Percentiles rank a stretch among this genome's conserved stretches.
Conservation (phyloP, 2,797 vertebrate genomes). For the Leuciscus waleckii region DNA sequence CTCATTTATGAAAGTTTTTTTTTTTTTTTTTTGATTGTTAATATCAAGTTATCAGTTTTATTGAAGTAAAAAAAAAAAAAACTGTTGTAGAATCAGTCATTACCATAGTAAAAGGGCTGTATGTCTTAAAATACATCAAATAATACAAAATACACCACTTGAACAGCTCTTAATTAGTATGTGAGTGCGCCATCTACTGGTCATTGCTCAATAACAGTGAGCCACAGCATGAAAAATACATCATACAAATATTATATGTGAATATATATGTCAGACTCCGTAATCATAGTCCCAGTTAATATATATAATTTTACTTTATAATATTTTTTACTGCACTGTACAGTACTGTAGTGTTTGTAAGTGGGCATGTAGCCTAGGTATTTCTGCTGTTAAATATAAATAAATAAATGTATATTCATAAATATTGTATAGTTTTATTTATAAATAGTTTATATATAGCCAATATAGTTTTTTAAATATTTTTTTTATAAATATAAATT, state of each 20-base stretch:
- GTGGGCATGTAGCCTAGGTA: background rate
- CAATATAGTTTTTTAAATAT: too few relatives aligned
- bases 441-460: background rate
- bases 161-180: conserved; percentile 24
- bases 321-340: background rate
- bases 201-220: conserved; percentile 15
- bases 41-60: background rate
- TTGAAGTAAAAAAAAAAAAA: background rate
- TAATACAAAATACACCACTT: background rate
- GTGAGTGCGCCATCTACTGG: conserved; percentile 73
- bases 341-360: background rate
- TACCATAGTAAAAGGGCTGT: background rate
- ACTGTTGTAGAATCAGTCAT: background rate
- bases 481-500: too few relatives aligned
- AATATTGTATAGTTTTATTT: background rate
- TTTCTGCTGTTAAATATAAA: background rate
- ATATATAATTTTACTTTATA: background rate
- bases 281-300: background rate
- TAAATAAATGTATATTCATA: background rate
- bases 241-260: background rate
- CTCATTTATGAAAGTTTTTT: background rate
- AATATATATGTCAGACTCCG: background rate
- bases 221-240: background rate
- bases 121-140: background rate
- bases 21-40: too few relatives aligned